phyloP scores from a whole-genome alignment of 2,113 vertebrate species.

The Gymnorhina tibicen region DNA sequence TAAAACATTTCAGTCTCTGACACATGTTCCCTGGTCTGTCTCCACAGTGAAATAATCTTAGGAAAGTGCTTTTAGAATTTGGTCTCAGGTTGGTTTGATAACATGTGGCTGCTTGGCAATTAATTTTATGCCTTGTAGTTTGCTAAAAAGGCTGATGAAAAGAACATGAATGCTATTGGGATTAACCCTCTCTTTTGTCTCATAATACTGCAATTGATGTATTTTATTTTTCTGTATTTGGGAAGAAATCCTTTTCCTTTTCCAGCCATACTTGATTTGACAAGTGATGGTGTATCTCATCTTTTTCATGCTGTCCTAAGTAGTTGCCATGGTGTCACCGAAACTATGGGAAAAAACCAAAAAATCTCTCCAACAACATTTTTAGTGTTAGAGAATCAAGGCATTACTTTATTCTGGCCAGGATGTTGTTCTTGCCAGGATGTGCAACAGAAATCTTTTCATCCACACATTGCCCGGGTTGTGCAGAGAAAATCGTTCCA shows the following conservation, averaged over 20 bases:
- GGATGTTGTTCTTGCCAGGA: background rate
- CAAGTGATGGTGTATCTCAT: background rate
- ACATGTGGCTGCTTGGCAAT: background rate
- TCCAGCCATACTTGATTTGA: background rate
- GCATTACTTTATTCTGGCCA: background rate
- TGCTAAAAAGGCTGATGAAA: background rate
- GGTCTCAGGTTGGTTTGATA: background rate
- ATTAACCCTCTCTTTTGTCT: background rate
- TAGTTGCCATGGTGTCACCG: background rate
- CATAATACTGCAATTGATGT: background rate
- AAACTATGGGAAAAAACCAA: background rate
- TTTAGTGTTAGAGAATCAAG: background rate
- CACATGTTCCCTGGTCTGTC: background rate
- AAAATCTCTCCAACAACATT: background rate
- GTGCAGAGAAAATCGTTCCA: background rate
- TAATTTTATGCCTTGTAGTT: background rate
- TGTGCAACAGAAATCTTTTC: background rate
- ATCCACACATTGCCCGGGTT: rapidly evolving
- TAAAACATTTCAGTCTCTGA: background rate
- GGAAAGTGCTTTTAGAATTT: background rate
- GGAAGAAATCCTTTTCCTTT: background rate
- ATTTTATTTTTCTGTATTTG: background rate
- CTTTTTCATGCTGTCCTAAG: background rate
- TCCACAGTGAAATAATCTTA: background rate
- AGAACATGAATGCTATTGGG: background rate